Evolutionary conservation across 2,888 invertebrate genomes (phyloP).

Genomic region (Nephrotoma guestfalica): DNA sequence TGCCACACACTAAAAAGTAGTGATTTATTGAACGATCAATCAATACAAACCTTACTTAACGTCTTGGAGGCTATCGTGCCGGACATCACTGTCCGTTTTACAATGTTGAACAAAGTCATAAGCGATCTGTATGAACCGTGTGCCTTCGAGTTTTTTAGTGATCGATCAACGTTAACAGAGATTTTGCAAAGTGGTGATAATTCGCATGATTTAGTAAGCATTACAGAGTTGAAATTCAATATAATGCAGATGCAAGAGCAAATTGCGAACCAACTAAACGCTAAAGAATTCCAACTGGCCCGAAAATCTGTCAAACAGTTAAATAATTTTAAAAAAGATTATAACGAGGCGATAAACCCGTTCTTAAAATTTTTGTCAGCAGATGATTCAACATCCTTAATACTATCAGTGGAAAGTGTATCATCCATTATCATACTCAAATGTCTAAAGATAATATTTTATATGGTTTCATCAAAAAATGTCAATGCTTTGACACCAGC

Average conservation of each 20-base stretch:
- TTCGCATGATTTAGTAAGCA: conserved; percentile 31
- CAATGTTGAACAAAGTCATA: conserved; percentile 40
- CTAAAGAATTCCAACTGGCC: conserved; percentile 42
- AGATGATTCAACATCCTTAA: conserved; percentile 13
- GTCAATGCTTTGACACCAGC: conserved; percentile 37
- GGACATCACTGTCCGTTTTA: conserved; percentile 32
- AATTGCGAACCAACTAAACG: conserved; percentile 38
- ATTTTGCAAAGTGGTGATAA: conserved; percentile 36
- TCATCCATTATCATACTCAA: conserved; percentile 37
- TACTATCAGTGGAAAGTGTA: conserved; percentile 20
- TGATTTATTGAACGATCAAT: conserved; percentile 24
- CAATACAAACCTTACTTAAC: conserved; percentile 29
- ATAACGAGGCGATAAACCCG: conserved; percentile 22
- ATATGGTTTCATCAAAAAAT: conserved; percentile 36
- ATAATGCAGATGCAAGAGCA: conserved; percentile 42
- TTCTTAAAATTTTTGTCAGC: conserved; percentile 18
- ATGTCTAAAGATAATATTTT: conserved; percentile 39
- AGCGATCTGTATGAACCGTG: conserved; percentile 43
- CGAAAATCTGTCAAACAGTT: conserved; percentile 39
- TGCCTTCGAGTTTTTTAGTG: conserved; percentile 27
- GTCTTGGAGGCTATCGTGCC: conserved; percentile 33
- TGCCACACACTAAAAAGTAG: conserved; percentile 38
- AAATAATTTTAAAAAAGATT: conserved; percentile 23
- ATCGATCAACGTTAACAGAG: conserved; percentile 26
- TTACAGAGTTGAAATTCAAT: conserved; percentile 41